A percentile compares a stretch with the other conserved stretches of the same genome.
These are phyloP conservation scores for Dendrolimus houi DNA, from an alignment of 2,888 invertebrate genomes.

Conservation along the genomic window DNA sequence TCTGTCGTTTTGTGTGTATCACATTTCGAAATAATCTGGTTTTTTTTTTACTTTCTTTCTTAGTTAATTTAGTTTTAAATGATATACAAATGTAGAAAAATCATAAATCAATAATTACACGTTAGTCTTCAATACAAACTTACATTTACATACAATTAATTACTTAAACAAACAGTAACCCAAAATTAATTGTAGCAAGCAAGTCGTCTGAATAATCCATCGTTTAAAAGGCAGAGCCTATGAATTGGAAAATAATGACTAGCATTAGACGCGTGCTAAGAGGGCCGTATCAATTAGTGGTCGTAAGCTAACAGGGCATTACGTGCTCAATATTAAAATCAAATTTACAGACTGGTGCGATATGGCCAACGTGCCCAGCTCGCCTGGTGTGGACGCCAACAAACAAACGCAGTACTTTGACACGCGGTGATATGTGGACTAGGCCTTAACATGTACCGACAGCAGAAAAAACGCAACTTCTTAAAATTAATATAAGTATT, in stretches of 20 bases:
- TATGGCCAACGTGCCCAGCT: conserved; percentile 21
- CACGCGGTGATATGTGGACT: conserved; percentile 29
- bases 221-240: conserved; percentile 53
- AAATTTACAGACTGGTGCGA: conserved; percentile 51
- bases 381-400: conserved; percentile 5
- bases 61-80: neutral
- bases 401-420: conserved; percentile 11
- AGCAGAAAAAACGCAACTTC: conserved; percentile 15
- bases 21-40: too few species aligned
- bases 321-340: conserved; percentile 71
- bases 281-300: conserved; percentile 69
- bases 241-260: conserved; percentile 73
- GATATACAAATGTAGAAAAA: neutral
- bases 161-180: conserved; percentile 24
- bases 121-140: conserved; percentile 7
- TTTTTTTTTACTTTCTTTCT: too few species aligned
- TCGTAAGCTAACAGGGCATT: conserved; percentile 62
- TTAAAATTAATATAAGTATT: too few species aligned
- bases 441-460: conserved; percentile 25
- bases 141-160: conserved; percentile 14
- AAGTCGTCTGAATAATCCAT: conserved; percentile 50
- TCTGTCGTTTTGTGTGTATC: too few species aligned
- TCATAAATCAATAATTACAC: conserved; percentile 2
- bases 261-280: conserved; percentile 63
- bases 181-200: conserved; percentile 25